Conservation (phyloP, 1,140 invertebrate species). For the Bursaphelenchus mucronatus region DNA sequence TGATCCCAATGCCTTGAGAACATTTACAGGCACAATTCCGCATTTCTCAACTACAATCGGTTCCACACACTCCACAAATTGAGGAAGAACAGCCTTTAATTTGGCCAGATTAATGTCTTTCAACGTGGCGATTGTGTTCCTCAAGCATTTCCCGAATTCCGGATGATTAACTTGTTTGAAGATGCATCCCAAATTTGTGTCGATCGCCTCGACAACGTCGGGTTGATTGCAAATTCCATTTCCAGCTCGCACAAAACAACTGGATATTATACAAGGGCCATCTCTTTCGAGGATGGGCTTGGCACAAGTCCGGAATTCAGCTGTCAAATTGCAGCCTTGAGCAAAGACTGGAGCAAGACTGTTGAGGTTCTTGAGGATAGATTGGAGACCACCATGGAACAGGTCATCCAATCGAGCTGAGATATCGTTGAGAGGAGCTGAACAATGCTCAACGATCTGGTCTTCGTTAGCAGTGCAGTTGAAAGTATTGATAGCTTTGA, state of each 20-base stretch:
- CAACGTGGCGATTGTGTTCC: slow-evolving; percentile 52
- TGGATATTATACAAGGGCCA: slow-evolving; percentile 49
- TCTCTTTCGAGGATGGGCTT: slow-evolving; percentile 17
- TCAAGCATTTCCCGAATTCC: slow-evolving; percentile 55
- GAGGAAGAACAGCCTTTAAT: slow-evolving; percentile 46
- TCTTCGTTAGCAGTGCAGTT: slow-evolving; percentile 50
- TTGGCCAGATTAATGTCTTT: slow-evolving; percentile 51
- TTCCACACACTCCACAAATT: slow-evolving; percentile 57
- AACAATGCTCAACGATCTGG: slow-evolving; percentile 53
- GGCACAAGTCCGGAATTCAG: slow-evolving; percentile 42
- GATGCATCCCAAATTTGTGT: slow-evolving; percentile 50
- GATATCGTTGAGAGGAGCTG: slow-evolving; percentile 52
- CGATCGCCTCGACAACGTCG: slow-evolving; percentile 52
- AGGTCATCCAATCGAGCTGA: slow-evolving; percentile 45
- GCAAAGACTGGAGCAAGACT: slow-evolving; percentile 57
- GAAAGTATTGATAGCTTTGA: slow-evolving; percentile 29
- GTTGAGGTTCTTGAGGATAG: slow-evolving; percentile 57
- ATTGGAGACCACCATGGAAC: slow-evolving; percentile 55
- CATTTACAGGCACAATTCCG: slow-evolving; percentile 47
- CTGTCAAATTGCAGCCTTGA: slow-evolving; percentile 50
- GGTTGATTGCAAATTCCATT: slow-evolving; percentile 52
- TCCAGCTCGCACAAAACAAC: slow-evolving; percentile 53
- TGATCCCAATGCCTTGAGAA: slow-evolving; percentile 49
- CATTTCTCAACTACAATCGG: slow-evolving; percentile 51
- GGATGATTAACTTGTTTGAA: slow-evolving; percentile 53